Evolutionary conservation across 2,888 invertebrate genomes (phyloP).

Genomic region (Hypsopygia costalis): DNA sequence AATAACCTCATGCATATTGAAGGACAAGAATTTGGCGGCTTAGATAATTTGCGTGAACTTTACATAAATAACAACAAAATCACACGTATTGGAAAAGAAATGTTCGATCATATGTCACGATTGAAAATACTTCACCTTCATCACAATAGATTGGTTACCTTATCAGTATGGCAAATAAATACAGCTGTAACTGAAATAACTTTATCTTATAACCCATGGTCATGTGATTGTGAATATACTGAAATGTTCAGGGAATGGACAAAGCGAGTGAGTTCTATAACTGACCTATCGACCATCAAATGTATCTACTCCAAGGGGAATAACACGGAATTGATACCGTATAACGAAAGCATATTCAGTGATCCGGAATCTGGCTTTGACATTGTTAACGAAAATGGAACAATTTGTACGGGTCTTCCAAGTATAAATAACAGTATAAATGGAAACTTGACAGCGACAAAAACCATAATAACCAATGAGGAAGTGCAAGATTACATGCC

Average conservation of each 20-base stretch:
- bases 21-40: slow-evolving; percentile 90
- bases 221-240: slow-evolving; percentile 90
- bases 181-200: slow-evolving; percentile 83
- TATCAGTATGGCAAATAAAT: slow-evolving; percentile 87
- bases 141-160: slow-evolving; percentile 84
- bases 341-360: slow-evolving; percentile 80
- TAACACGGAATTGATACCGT: slow-evolving; percentile 77
- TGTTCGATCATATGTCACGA: slow-evolving; percentile 84
- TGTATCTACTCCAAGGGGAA: slow-evolving; percentile 83
- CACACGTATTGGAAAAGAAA: slow-evolving; percentile 84
- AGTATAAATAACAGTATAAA: slow-evolving; percentile 86
- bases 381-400: slow-evolving; percentile 81
- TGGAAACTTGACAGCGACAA: slow-evolving; percentile 85
- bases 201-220: slow-evolving; percentile 88
- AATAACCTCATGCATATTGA: slow-evolving; percentile 85
- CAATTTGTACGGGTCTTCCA: slow-evolving; percentile 82
- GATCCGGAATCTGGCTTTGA: slow-evolving; percentile 82
- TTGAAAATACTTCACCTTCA: slow-evolving; percentile 85
- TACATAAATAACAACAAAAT: slow-evolving; percentile 89
- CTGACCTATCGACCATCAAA: slow-evolving; percentile 82
- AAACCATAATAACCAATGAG: slow-evolving; percentile 86
- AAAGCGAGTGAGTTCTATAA: slow-evolving; percentile 83
- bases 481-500: slow-evolving; percentile 89
- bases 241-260: slow-evolving; percentile 89
- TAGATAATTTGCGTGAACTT: slow-evolving; percentile 86